Percentiles rank a stretch among this genome's conserved stretches.
These are phyloP conservation scores for Elysia crispata DNA, from an alignment of 2,888 invertebrate genomes.

Conservation along the genomic window DNA sequence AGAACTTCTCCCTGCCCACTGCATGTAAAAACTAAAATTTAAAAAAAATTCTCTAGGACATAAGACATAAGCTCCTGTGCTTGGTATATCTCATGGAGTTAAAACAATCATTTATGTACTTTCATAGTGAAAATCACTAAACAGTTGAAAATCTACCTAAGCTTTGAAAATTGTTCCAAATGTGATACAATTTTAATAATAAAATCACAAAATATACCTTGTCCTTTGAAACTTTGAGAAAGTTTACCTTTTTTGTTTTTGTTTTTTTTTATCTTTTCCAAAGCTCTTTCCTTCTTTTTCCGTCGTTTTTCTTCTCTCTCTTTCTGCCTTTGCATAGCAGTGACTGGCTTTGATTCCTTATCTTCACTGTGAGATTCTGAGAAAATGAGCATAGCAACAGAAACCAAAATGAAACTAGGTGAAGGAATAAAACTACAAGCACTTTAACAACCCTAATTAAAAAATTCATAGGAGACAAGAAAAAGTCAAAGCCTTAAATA, in stretches of 20 bases:
- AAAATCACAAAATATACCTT: neutral
- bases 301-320: conserved; percentile 75
- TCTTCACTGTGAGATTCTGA: conserved; percentile 64
- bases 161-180: neutral
- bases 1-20: no score
- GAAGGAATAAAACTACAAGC: no score
- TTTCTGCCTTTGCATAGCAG: conserved; percentile 74
- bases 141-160: no score
- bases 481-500: no score
- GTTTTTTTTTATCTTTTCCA: conserved; percentile 67
- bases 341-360: conserved; percentile 65
- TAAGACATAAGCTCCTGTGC: no score
- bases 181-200: neutral
- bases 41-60: no score
- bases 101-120: no score
- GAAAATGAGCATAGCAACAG: neutral
- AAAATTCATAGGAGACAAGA: no score
- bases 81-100: no score
- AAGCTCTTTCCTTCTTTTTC: conserved; percentile 70
- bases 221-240: neutral
- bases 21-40: no score
- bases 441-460: no score
- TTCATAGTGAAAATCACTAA: no score
- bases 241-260: conserved; percentile 64
- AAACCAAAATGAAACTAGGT: neutral